Evolutionary conservation across 1,140 invertebrate species (phyloP).

Genomic region (Brachionus sp.): DNA sequence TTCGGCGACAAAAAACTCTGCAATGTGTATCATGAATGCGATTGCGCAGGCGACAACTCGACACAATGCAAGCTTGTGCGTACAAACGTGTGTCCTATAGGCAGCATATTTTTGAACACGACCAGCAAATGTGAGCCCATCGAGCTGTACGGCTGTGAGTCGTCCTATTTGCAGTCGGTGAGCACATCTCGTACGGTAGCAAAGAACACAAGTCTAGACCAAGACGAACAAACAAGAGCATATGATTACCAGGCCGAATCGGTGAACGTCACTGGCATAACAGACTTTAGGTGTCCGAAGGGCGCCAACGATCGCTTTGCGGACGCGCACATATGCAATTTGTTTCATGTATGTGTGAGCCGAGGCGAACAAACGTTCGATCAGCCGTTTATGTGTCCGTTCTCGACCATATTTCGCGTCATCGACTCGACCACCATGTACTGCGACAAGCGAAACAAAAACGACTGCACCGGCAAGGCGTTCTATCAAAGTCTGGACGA

Average conservation of each 20-base stretch:
- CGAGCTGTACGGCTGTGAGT: conserved; percentile 28
- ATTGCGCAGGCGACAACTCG: background rate
- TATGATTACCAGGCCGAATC: background rate
- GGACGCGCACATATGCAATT: conserved; percentile 38
- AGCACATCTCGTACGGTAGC: background rate
- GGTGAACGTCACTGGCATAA: conserved; percentile 20
- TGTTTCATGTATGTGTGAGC: conserved; percentile 45
- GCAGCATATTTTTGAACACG: background rate
- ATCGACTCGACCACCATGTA: conserved; percentile 30
- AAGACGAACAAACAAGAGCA: background rate
- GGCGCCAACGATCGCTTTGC: conserved; percentile 4
- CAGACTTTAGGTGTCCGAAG: background rate
- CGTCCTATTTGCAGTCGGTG: conserved; percentile 28
- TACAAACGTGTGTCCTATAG: conserved; percentile 35
- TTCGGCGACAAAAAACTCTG: conserved; percentile 38
- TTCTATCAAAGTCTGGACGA: background rate
- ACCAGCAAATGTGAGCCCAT: conserved; percentile 21
- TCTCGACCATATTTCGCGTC: background rate
- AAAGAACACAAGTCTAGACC: background rate
- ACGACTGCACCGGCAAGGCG: conserved; percentile 25
- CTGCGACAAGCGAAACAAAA: background rate
- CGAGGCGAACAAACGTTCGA: conserved; percentile 10
- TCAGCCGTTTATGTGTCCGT: conserved; percentile 46
- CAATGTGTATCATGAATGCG: conserved; percentile 46
- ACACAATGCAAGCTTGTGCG: background rate